Percentiles rank a stretch among this genome's conserved stretches.
These are phyloP conservation scores for Prochilodus magdalenae DNA, from an alignment of 2,113 vertebrate genomes.

Conservation along the genomic window DNA sequence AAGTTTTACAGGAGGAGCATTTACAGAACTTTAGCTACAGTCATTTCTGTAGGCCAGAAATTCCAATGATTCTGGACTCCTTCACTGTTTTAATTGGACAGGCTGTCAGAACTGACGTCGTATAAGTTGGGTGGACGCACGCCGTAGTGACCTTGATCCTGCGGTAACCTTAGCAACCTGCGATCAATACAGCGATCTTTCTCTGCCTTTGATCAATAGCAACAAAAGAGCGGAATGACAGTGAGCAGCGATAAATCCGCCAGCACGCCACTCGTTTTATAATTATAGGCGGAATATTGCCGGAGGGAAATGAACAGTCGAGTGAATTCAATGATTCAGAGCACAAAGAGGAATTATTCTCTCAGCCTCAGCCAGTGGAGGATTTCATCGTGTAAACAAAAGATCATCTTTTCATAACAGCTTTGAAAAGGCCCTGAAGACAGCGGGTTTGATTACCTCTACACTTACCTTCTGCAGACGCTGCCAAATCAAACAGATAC, in stretches of 20 bases:
- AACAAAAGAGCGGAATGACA: constrained; percentile 41
- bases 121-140: constrained; percentile 27
- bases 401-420: background rate
- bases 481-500: background rate
- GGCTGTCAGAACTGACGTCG: constrained; percentile 18
- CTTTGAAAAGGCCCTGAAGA: background rate
- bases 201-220: constrained; percentile 48
- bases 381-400: background rate
- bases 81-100: constrained; percentile 16
- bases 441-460: background rate
- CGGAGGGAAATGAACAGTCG: background rate
- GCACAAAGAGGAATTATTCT: background rate
- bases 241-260: constrained; percentile 41
- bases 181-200: constrained; percentile 49
- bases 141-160: constrained; percentile 47
- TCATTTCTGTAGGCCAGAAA: background rate
- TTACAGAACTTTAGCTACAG: background rate
- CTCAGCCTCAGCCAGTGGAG: background rate
- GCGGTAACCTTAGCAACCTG: constrained; percentile 42
- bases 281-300: constrained; percentile 10
- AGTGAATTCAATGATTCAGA: background rate
- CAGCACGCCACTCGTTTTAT: background rate
- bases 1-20: no score
- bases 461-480: background rate
- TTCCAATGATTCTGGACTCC: no score